A percentile compares a stretch with the other conserved stretches of the same genome.
Conservation (phyloP, 2,888 invertebrate genomes). For the Micoletzkya japonica region DNA sequence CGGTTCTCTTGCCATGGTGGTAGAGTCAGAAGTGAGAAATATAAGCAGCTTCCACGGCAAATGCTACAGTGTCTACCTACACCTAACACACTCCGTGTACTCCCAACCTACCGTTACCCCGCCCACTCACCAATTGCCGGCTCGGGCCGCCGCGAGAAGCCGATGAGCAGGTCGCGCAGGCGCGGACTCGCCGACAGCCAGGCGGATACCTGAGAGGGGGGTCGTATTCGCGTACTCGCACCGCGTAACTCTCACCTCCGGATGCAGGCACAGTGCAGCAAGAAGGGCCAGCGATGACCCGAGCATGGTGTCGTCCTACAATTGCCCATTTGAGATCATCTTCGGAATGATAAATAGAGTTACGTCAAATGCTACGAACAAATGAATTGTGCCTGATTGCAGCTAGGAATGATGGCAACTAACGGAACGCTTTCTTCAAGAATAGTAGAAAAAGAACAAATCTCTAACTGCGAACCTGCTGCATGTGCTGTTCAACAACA, state of each 20-base stretch:
- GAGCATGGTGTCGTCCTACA: slow-evolving; percentile 16
- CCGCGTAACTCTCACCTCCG: neutral
- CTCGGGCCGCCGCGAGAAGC: slow-evolving; percentile 3
- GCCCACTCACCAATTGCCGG: slow-evolving; percentile 15
- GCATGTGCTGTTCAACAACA: slow-evolving; percentile 6
- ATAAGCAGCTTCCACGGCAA: no score
- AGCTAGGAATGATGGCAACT: no score
- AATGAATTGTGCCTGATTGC: no score
- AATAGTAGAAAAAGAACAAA: neutral
- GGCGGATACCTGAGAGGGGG: neutral
- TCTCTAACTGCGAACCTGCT: neutral
- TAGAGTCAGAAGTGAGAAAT: no score
- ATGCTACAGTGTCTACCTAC: no score
- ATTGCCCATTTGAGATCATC: neutral
- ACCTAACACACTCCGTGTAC: no score
- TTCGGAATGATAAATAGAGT: no score
- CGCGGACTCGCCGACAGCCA: neutral
- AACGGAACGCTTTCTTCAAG: no score
- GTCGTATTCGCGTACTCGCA: neutral
- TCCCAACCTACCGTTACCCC: no score
- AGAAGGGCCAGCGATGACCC: slow-evolving; percentile 5
- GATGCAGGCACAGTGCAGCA: neutral
- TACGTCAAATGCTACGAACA: no score
- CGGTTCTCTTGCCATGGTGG: no score
- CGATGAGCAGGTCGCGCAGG: neutral